Percentiles rank a stretch among this genome's conserved stretches.
These are phyloP conservation scores for Styela plicata DNA, from an alignment of 23 tunicate species.

Conservation along the genomic window DNA sequence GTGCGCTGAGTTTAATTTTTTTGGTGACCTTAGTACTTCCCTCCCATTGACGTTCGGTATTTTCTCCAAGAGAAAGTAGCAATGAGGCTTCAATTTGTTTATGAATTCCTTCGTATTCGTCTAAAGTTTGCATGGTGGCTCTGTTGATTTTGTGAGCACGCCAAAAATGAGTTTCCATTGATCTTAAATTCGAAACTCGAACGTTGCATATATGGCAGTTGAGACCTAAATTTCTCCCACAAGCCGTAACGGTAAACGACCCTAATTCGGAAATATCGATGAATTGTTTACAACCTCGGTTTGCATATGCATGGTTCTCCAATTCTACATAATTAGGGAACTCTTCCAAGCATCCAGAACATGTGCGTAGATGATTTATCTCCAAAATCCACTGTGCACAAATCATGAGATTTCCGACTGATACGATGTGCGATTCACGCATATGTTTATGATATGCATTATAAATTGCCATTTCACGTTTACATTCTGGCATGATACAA, in stretches of 20 bases:
- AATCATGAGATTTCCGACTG: background rate
- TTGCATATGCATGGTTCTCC: background rate
- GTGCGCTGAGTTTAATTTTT: too few species aligned
- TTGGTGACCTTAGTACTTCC: too few species aligned
- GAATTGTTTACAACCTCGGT: background rate
- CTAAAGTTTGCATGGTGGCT: background rate
- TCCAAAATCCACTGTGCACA: background rate
- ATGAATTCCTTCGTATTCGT: background rate
- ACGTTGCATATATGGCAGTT: background rate
- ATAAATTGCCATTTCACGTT: background rate
- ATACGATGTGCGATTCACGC: background rate
- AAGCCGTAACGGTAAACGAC: background rate
- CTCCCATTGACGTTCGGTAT: too few species aligned
- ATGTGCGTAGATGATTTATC: background rate
- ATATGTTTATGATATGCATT: background rate
- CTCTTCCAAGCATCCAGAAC: background rate
- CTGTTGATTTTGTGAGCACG: background rate
- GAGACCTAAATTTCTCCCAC: background rate
- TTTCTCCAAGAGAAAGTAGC: too few species aligned
- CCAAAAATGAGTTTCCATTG: background rate
- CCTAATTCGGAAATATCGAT: background rate
- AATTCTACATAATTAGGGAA: background rate
- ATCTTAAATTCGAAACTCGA: background rate
- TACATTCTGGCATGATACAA: background rate
- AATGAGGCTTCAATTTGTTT: background rate